Base-by-base conservation (phyloP, 2,888 invertebrate genomes). In the Belgica antarctica region DNA sequence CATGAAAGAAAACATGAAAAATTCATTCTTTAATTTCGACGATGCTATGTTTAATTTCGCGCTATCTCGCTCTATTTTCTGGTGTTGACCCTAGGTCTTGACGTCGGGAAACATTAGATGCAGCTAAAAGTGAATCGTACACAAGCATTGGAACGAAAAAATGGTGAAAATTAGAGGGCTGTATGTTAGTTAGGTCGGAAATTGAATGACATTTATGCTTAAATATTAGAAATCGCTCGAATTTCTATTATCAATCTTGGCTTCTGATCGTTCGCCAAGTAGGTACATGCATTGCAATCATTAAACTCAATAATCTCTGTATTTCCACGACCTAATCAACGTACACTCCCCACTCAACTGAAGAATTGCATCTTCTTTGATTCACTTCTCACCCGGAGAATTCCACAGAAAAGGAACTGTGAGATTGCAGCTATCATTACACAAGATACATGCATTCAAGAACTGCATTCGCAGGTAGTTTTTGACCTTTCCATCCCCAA, bases 1-100 rank as follows among this genome's bases (percentile, higher is more conserved):
- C 52, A 52, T 31, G 34, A 31, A 31, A 31, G 34, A 31, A 31
- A 31, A 31, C 34, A 31, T 31, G 27, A 61, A 61, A 65, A 47
- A 65, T 65, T 65, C 65, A 65, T 65, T 65, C 65, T 65, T 65
- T 28, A 65, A 65, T 65, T 65, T 65, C 25, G 19, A 19, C 52
- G 12, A 46, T n/a, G 52, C 22, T 52, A 17, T 4, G 15, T 31
- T 31, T 62, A n/a, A 25, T 27, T 34, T 65, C 24, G 22, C 15
- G 19, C 62, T 15, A 25, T 62, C 62, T 62, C 34, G 22, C 36
- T 19, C 62, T 57, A n/a, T n/a, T n/a, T n/a, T n/a, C n/a, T n/a
- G n/a, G n/a, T n/a, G n/a, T n/a, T n/a, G 12, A 10, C 24, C 7
- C 34, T 31, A 1, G 8, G 1, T 31, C 62, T 19, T 31, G 34